Percentiles rank a stretch among this genome's conserved stretches.
Conservation (phyloP, 2,797 vertebrate species). For the Gymnoscopelus microlampas region DNA sequence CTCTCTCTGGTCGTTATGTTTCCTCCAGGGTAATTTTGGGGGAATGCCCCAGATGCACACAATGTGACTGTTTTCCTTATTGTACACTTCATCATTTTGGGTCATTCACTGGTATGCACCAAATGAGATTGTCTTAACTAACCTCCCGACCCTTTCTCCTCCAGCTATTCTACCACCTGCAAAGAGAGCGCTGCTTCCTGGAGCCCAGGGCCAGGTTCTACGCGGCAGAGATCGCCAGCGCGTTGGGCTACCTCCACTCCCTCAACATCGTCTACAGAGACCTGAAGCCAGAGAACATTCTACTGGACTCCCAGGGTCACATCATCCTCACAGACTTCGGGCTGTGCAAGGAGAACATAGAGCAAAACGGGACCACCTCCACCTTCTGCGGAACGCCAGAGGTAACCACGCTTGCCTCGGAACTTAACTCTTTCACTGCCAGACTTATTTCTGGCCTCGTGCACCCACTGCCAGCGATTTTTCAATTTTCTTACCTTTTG, state of each 20-base stretch:
- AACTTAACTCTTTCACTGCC: no score
- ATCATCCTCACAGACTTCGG: constrained; percentile 98
- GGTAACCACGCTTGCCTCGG: constrained; percentile 74
- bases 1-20: neutral
- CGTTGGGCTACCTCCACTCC: constrained; percentile 97
- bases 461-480: no score
- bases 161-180: constrained; percentile 99
- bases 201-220: constrained; percentile 97
- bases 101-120: no score
- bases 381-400: constrained; percentile 99
- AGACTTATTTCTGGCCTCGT: no score
- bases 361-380: constrained; percentile 96
- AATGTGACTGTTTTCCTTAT: neutral
- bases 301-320: constrained; percentile 97
- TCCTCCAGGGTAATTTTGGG: neutral
- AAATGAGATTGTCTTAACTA: neutral
- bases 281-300: constrained; percentile 98
- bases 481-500: no score
- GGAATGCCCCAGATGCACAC: neutral
- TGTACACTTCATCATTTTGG: no score
- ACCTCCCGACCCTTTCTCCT: constrained; percentile 17
- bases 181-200: constrained; percentile 96
- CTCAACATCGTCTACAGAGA: constrained; percentile 98
- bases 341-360: constrained; percentile 98
- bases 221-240: constrained; percentile 96